phyloP scores from a whole-genome alignment of 2,888 invertebrate genomes.

The Chymomyza fuscimana region DNA sequence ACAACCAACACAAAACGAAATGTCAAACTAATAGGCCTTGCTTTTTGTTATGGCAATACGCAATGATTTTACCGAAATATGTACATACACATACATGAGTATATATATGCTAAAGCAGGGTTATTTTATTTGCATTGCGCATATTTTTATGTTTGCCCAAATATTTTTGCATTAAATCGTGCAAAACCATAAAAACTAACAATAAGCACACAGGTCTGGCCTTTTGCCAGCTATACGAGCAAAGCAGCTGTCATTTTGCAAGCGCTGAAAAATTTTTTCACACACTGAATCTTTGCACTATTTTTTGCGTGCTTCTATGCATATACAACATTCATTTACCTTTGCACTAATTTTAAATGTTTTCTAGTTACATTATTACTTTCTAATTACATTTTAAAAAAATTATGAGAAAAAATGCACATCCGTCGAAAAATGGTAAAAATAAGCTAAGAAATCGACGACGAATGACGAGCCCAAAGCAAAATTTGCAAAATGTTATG shows the following conservation, averaged over 20 bases:
- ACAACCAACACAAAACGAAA: conserved; percentile 56
- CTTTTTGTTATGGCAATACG: conserved; percentile 56
- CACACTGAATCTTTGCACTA: conserved; percentile 23
- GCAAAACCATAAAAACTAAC: background rate
- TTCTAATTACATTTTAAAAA: conserved; percentile 66
- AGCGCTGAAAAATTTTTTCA: conserved; percentile 21
- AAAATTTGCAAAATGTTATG: background rate
- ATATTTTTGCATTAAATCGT: background rate
- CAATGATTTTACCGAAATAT: conserved; percentile 55
- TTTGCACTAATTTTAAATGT: conserved; percentile 61
- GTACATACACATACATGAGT: conserved; percentile 35
- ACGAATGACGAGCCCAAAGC: conserved; percentile 3
- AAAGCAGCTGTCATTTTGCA: conserved; percentile 57
- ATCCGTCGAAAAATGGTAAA: conserved; percentile 67
- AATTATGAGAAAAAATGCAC: conserved; percentile 69
- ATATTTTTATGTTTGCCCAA: background rate
- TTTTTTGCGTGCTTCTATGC: conserved; percentile 22
- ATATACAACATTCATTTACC: conserved; percentile 45
- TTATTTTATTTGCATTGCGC: background rate
- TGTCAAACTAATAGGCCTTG: conserved; percentile 54
- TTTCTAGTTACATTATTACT: conserved; percentile 51
- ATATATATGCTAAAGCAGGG: conserved; percentile 25
- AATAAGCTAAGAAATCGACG: conserved; percentile 56
- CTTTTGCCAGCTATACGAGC: background rate
- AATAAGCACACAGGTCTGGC: conserved; percentile 13